These are phyloP conservation scores for Lepus europaeus DNA, from an alignment of 2,113 vertebrate species.

Conservation along the genomic window DNA sequence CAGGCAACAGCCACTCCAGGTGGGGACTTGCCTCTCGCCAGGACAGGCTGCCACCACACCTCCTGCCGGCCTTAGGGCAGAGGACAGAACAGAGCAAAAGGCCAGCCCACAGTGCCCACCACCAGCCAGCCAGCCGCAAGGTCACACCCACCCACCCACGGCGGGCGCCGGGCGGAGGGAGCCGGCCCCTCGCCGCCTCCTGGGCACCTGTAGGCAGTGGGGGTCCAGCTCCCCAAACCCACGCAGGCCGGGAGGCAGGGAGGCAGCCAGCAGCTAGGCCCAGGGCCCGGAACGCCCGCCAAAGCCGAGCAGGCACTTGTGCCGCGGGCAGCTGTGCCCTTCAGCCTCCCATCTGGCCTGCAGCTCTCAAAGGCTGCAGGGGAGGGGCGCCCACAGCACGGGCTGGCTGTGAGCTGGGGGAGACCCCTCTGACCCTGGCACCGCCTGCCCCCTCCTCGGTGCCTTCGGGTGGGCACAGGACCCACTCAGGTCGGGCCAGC, in stretches of 20 bases:
- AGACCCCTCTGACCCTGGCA: neutral
- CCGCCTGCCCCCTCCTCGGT: neutral
- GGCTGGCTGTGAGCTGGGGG: too few relatives aligned
- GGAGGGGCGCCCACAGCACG: conserved; percentile 27
- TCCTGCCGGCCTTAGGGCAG: conserved; percentile 63
- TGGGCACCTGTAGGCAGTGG: neutral
- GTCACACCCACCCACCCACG: neutral
- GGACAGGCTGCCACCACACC: neutral
- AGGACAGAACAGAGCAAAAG: neutral
- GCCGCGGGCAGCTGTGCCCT: conserved; percentile 19
- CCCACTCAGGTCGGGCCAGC: neutral
- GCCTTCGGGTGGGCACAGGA: neutral
- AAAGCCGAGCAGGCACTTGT: rapidly evolving
- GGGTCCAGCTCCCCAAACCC: too few relatives aligned
- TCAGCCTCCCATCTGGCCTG: neutral
- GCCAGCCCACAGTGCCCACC: neutral
- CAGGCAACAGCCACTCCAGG: neutral
- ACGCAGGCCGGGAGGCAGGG: neutral
- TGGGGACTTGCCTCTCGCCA: neutral
- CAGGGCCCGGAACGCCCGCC: neutral
- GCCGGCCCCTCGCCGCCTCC: too few relatives aligned
- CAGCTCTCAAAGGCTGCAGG: conserved; percentile 12
- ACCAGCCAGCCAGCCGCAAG: neutral
- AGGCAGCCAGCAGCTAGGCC: neutral
- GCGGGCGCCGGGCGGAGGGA: neutral